Base-by-base conservation (phyloP, 2,888 invertebrate species). In the Toxonevra muliebris region DNA sequence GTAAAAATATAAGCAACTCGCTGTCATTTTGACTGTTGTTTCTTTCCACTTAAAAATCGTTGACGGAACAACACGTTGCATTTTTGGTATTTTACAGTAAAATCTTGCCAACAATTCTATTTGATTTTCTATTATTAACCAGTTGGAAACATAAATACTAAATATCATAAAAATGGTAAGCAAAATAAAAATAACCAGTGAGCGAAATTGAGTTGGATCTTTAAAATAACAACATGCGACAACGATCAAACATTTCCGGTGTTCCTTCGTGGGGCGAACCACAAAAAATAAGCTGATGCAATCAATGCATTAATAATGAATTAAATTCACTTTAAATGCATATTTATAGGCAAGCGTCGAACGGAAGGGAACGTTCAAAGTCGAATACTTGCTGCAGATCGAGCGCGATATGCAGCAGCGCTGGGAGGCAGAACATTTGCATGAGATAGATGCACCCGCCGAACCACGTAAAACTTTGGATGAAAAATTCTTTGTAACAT, bases 341-440 rank as follows among this genome's bases (percentile, higher is more conserved):
- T 13, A 58, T 41, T 59, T 43, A 43, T 48, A 84, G 84, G 78
- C 84, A n/a, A 82, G 79, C 65, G 75, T 79, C 10, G 92, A 92
- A 76, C 86, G 97, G 54, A 98, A 98, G 86, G 97, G 97, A 58
- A 97, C 97, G n/a, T 95, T 95, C 77, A 98, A 98, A 87, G 94
- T 98, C 52, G 93, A 94, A 81, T 95, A 94, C 81, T 89, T 99
- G 7, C 93, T 94, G 84, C 91, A 93, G 76, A 95, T 98, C 74
- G 98, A 99, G 81, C 88, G 87, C 69, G 89, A 91, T 71, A 91
- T 97, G 13, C 98, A 98, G 84, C 87, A 89, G 69, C 89, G 89
- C 85, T 99, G 99, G 99, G 91, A 93, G 52, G 84, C 87, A 17
- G 90, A 91, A 66, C 93, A 92, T 79, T 88, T 88, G 1, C 94